Base-by-base conservation (phyloP, 2,888 invertebrate species). In the Heteropelma amictum region DNA sequence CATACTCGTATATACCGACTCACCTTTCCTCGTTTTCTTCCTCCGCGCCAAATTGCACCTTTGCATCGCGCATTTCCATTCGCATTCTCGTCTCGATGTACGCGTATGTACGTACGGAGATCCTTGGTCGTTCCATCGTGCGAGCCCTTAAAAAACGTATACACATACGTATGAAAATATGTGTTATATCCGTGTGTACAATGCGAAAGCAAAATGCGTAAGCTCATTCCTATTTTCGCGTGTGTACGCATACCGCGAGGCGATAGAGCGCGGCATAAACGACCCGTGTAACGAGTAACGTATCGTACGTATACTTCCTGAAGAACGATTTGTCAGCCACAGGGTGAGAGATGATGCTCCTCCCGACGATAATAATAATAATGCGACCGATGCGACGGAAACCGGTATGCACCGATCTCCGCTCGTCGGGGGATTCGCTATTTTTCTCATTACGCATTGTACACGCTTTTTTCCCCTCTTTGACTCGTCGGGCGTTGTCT, bases 41-140 rank as follows among this genome's bases (percentile, higher is more conserved):
- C 76, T 63, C 71, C 76, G 63, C 76, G 76, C 58, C 60, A 71
- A 76, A 76, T 76, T 76, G 76, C 56, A 75, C 75, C 75, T 71
- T 67, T 67, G 74, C 60, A 70, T 74, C 54, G 64, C 70, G 63
- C 63, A 72, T 76, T 76, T 76, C 63, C 71, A 76, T 76, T 76
- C 68, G 68, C 68, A 68, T 76, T 68, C 76, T 72, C 68, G 45
- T 51, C 53, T 61, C 61, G 67, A 30, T 47, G 23, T 47, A 58
- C 33, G 33, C 35, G 17, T 10, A 33, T 73, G 64, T 64, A 51
- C 7, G 14, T 38, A 35, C 23, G 45, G 45, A 28, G 58, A 60
- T 26, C 56, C 45, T 60, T 61, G 40, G 35, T 70, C 54, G 12
- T 42, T 70, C 65, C 61, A 38, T 45, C 47, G 58, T 61, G 38